Evolutionary conservation across 2,888 invertebrate species (phyloP), one percentile per base, ranked within the genome.

Genomic region (Cheilosia pagana): DNA sequence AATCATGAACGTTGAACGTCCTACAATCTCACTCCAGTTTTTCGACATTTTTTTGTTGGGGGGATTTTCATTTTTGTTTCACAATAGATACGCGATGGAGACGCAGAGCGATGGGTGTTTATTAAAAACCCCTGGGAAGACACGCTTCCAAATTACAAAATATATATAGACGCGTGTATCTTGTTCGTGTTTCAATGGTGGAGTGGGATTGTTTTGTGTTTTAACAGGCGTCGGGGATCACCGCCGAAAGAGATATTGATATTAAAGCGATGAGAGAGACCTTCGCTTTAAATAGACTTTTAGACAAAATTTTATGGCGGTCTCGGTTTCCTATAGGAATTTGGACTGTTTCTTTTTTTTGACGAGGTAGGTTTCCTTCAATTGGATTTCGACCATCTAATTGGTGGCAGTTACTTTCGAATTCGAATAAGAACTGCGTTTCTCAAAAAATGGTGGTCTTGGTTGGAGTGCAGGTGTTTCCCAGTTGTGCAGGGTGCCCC

Each of bases 111-210:
- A 50, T 74, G 62, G 74, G 50, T 68, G 74, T 81, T 71, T 78
- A 57, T 55, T 21, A 74, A 68, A 65, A 82, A 67, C 67, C 60
- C 67, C 62, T 35, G 67, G 72, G 60, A 74, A 45, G 67, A 77
- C 65, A 67, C 19, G 70, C 43, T 75, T 75, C 35, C 39, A 81
- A 70, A 59, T 59, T 63, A 65, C 70, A 60, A 70, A 70, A 70
- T 52, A 28, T 39, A 41, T 25, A n/a, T n/a, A n/a, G n/a, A n/a
- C n/a, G n/a, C n/a, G n/a, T n/a, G 2, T 60, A 50, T 62, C 43
- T 62, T 41, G 19, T 62, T 5, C 4, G 35, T 52, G 23, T 74
- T 63, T 31, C 25, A n/a, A 8, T 59, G 14, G 28, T 43, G 50
- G 50, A 50, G 21, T 59, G 25, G 25, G n/a, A 35, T 35, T 48